Conservation (phyloP, 2,797 vertebrate genomes). For the Artibeus jamaicensis region DNA sequence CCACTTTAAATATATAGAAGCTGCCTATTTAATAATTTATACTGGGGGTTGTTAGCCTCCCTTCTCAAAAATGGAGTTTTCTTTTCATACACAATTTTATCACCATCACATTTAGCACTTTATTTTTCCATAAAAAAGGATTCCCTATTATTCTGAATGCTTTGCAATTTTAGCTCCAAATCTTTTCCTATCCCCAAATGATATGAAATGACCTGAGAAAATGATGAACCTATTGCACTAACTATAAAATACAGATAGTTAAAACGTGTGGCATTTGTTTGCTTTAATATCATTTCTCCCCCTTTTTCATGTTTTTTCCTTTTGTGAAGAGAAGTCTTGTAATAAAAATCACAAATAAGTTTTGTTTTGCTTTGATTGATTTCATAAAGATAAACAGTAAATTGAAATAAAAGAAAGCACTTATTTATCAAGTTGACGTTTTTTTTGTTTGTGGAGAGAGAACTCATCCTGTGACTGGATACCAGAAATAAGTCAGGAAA, state of each 20-base stretch:
- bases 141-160: background rate
- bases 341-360: slow-evolving; percentile 18
- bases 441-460: slow-evolving; percentile 31
- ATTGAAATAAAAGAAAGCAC: slow-evolving; percentile 4
- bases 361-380: slow-evolving; percentile 57
- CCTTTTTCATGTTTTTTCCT: background rate
- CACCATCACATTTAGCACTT: background rate
- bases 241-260: background rate
- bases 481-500: background rate
- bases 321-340: slow-evolving; percentile 39
- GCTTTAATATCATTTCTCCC: background rate
- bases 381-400: slow-evolving; percentile 22
- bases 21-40: background rate
- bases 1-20: background rate
- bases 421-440: background rate
- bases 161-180: slow-evolving; percentile 3
- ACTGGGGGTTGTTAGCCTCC: background rate
- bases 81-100: background rate
- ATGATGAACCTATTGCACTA: background rate
- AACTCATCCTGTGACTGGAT: background rate
- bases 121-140: background rate
- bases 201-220: background rate
- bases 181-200: background rate
- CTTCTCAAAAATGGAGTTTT: background rate
- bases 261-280: slow-evolving; percentile 7